A percentile compares a stretch with the other conserved stretches of the same genome.
Evolutionary conservation across 2,113 vertebrate species (phyloP).

Genomic region (Euleptes europaea): DNA sequence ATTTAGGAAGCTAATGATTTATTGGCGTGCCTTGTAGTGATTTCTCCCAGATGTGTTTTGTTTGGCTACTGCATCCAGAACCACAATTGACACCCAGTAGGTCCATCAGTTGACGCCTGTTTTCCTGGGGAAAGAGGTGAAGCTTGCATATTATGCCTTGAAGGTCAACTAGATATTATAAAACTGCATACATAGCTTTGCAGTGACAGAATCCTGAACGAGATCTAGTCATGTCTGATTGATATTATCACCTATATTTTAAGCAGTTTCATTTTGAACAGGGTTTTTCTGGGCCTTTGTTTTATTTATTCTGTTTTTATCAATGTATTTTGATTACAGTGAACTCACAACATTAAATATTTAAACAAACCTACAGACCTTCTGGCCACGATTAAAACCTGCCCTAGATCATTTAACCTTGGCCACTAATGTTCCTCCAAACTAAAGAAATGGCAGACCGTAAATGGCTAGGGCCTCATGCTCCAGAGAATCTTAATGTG

Average conservation of each 20-base stretch:
- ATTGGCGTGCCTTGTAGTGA: neutral
- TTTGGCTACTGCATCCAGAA: neutral
- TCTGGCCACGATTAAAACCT: neutral
- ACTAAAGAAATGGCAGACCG: neutral
- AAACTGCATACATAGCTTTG: too few relatives aligned
- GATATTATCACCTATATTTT: neutral
- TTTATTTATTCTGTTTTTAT: neutral
- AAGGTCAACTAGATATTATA: neutral
- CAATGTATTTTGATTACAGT: neutral
- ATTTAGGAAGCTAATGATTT: neutral
- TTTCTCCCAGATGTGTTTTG: neutral
- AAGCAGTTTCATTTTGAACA: neutral
- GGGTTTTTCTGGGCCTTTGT: neutral
- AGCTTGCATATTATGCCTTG: fast-evolving
- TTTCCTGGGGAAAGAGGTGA: neutral
- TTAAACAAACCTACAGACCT: neutral
- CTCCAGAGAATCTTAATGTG: neutral
- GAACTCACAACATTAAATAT: neutral
- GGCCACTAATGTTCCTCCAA: neutral
- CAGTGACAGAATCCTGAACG: neutral
- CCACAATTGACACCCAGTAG: neutral
- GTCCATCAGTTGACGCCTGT: neutral
- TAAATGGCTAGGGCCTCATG: neutral
- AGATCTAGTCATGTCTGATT: neutral
- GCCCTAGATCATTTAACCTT: neutral